phyloP scores from a whole-genome alignment of 2,113 vertebrate species.

The Alexandromys fortis region DNA sequence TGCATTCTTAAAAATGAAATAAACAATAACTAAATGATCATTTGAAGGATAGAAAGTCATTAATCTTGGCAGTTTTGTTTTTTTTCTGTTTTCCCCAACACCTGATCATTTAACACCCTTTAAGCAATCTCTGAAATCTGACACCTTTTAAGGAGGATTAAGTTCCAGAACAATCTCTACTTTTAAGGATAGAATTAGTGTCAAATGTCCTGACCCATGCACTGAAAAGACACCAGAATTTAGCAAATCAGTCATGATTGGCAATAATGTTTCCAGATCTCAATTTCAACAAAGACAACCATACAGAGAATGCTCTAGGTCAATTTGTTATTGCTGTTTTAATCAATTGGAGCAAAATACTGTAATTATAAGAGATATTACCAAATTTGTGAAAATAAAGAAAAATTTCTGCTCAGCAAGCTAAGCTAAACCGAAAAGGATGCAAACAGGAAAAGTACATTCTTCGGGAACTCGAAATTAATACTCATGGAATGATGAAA shows the following conservation, averaged over 20 bases:
- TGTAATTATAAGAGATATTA: background rate
- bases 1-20: background rate
- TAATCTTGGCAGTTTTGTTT: background rate
- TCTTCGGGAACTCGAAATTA: background rate
- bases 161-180: background rate
- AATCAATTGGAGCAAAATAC: background rate
- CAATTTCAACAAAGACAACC: background rate
- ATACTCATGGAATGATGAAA: too few species aligned
- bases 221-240: background rate
- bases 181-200: background rate
- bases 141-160: background rate
- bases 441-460: background rate
- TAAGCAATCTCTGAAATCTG: background rate
- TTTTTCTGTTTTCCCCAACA: background rate
- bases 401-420: background rate
- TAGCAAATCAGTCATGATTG: background rate
- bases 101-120: background rate
- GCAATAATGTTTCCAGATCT: background rate
- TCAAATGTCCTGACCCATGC: background rate
- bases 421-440: background rate
- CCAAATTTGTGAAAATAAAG: background rate
- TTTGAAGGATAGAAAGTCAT: background rate
- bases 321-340: slow-evolving; percentile 6
- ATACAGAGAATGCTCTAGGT: background rate
- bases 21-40: background rate